phyloP scores from a whole-genome alignment of 2,113 vertebrate species.

The Nothocercus julius region DNA sequence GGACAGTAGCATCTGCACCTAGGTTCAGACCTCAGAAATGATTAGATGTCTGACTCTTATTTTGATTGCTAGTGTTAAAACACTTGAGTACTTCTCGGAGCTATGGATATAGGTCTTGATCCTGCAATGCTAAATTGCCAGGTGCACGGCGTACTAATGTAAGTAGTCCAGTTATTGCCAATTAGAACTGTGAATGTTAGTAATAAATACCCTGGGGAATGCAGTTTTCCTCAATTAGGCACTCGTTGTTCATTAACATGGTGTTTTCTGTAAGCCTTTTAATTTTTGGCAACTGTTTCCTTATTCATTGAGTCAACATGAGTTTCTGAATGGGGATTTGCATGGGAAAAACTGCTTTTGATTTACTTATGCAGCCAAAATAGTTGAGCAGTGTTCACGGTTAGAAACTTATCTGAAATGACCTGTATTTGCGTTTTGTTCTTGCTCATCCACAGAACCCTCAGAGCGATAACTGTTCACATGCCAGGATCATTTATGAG shows the following conservation, averaged over 20 bases:
- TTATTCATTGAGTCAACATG: not conserved
- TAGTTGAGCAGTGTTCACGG: not conserved
- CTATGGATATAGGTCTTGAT: not conserved
- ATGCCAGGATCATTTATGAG: slow-evolving; percentile 13
- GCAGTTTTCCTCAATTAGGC: not conserved
- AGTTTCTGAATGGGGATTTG: slow-evolving; percentile 30
- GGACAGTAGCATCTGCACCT: not conserved
- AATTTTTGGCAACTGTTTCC: not conserved
- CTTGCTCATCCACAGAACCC: slow-evolving; percentile 33
- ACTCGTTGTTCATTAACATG: not conserved
- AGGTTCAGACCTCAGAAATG: not conserved
- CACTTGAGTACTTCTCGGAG: not conserved
- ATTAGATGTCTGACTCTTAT: not conserved
- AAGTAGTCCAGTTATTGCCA: not conserved
- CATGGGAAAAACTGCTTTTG: slow-evolving; percentile 20
- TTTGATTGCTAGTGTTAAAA: not conserved
- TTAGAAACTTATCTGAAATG: slow-evolving; percentile 14
- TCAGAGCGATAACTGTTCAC: slow-evolving; percentile 22
- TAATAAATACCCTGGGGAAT: not conserved
- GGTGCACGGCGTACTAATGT: not conserved
- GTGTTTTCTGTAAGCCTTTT: not conserved
- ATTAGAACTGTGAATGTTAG: not conserved
- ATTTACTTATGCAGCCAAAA: slow-evolving; percentile 10
- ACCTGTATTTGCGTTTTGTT: slow-evolving; percentile 47
- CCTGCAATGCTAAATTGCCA: not conserved